Evolutionary conservation across 2,888 invertebrate species (phyloP), one percentile per base, ranked within the genome.

Genomic region (Entomobrya multifasciata): DNA sequence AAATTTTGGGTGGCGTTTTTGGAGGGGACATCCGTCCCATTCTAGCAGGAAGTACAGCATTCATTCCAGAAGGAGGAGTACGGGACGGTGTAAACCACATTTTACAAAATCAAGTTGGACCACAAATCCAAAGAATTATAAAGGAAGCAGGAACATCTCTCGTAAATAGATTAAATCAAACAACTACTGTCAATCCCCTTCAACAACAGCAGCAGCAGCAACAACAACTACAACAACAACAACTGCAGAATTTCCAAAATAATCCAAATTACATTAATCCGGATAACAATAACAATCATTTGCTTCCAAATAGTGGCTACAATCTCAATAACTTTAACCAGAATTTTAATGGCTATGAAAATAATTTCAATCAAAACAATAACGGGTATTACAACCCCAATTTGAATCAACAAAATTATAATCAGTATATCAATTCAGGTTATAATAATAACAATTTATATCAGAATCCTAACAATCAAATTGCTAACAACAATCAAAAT

Each of bases 51-150:
- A 30, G 72, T 11, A 13, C 70, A 11, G 81, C 44, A 1, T 81
- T 81, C 27, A 70, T 81, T 41, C 81, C 81, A 22, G 67, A 62
- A 49, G 79, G 79, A 17, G 65, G 55, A 2, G 52, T 77, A 10
- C 27, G 77, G 10, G 77, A 77, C 8, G 77, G 77, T 15, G 77
- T 77, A 13, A 77, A 15, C 17, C 27, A 41, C 3, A 77, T 77
- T 25, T 55, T 77, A n/a, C 77, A 77, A 15, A 41, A 57, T 17
- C 13, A 27, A 36, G 55, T 77, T 41, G 77, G 57, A 6, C 77
- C 77, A 11, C 55, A 52, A 60, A 4, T 77, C 0, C 41, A 36
- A 55, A 1, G 25, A 17, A n/a, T 77, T n/a, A 11, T 77, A 6
- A 30, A n/a, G 41, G 57, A 36, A 20, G 49, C 57, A 6, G 57